Evolutionary conservation across 2,888 invertebrate genomes (phyloP), one percentile per base, ranked within the genome.

Genomic region (Encarsia formosa): DNA sequence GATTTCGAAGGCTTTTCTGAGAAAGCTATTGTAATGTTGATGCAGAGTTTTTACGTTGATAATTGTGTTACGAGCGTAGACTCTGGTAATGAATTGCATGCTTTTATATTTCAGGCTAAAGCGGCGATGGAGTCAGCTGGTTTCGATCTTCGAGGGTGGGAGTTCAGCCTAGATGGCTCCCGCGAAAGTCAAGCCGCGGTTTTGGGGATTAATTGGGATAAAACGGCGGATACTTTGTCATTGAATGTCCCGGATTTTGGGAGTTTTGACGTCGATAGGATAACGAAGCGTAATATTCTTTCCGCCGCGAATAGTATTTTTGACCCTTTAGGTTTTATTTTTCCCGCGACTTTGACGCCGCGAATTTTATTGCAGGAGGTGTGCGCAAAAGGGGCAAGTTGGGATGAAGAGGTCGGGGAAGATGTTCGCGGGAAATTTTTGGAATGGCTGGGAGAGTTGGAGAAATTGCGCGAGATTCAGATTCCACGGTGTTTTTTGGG

Each of bases 301-400:
- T 23, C 40, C 4, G 8, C 15, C 5, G 24, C 26, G n/a, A 5
- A 40, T n/a, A 3, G 11, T 8, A 13, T 40, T 26, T 40, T 40
- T 15, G 40, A 52, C 16, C 47, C 52, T 2, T 11, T 56, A 0
- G 56, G 47, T 1, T 42, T 32, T 4, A 31, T 6, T 5, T 31
- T 34, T 11, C 56, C 49, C 2, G 38, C 23, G 4, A 5, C 34
- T 9, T 34, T 52, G 15, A 26, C n/a, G 11, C 44, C 42, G 13
- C 48, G 49, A 31, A 1, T 46, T 1, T 16, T 52, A 15, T 22
- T 52, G 16, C 34, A 31, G 11, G 16, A 16, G 19, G 15, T 37
- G 2, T 49, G 46, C 43, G 18, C 16, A 8, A 5, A 15, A 11
- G 38, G 49, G 5, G 26, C 41, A 5, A 38, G 20, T 4, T 52